Evolutionary conservation across 2,113 vertebrate genomes (phyloP).

Genomic region (Cichladusa arquata): DNA sequence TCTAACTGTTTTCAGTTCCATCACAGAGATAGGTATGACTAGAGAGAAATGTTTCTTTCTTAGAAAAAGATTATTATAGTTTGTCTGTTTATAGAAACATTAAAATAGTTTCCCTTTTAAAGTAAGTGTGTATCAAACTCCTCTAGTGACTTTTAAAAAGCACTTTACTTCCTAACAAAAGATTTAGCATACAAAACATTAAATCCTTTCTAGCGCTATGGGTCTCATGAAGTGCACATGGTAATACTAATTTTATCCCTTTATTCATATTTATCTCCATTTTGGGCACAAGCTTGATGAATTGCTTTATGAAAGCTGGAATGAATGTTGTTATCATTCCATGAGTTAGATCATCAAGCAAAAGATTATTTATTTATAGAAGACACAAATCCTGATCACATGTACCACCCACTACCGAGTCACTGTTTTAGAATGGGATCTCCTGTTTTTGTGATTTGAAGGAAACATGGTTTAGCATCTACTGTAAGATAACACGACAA

Average conservation of each 20-base stretch:
- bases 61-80: background rate
- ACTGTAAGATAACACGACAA: background rate
- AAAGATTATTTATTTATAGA: background rate
- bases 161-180: background rate
- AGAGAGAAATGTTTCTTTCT: background rate
- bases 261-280: background rate
- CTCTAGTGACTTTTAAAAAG: background rate
- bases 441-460: background rate
- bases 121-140: background rate
- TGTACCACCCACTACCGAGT: background rate
- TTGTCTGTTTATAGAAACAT: background rate
- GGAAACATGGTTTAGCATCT: background rate
- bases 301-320: background rate
- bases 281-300: background rate
- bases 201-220: background rate
- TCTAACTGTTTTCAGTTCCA: background rate
- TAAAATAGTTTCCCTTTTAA: conserved; percentile 1
- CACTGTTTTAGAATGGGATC: background rate
- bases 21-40: background rate
- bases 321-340: background rate
- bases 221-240: background rate
- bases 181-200: background rate
- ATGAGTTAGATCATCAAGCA: background rate
- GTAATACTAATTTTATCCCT: background rate
- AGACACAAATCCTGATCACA: background rate